Percentiles rank a stretch among this genome's conserved stretches.
Evolutionary conservation across 2,797 vertebrate genomes (phyloP).

Genomic region (Xiphophorus birchmanni): DNA sequence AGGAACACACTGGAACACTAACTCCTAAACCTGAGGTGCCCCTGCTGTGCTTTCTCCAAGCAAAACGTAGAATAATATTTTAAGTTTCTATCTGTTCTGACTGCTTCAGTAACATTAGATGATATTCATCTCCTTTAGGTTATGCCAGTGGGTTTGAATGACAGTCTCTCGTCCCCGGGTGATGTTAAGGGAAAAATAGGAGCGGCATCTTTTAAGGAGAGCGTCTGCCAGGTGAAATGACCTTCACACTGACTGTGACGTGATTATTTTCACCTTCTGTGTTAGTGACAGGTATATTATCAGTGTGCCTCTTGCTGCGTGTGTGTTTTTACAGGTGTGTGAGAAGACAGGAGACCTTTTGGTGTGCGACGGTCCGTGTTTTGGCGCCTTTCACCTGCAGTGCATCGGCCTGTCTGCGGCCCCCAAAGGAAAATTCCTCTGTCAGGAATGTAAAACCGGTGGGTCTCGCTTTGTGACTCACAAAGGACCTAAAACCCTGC

Average conservation of each 20-base stretch:
- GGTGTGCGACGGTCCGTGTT: conserved; percentile 96
- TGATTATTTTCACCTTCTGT: not conserved
- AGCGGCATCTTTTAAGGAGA: conserved; percentile 92
- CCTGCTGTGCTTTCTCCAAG: not conserved
- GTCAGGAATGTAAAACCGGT: conserved; percentile 94
- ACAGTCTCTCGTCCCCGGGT: conserved; percentile 63
- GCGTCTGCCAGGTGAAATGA: conserved; percentile 93
- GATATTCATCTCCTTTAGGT: conserved; percentile 47
- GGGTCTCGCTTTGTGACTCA: conserved; percentile 14
- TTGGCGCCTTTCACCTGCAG: conserved; percentile 94
- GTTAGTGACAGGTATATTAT: not conserved
- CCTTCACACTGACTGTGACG: not conserved
- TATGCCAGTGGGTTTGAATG: conserved; percentile 53
- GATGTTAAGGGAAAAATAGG: conserved; percentile 86
- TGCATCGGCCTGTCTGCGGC: conserved; percentile 91
- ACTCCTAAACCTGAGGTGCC: conserved; percentile 69
- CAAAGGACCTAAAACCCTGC: not conserved
- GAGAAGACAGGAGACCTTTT: conserved; percentile 94
- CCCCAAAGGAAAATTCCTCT: conserved; percentile 93
- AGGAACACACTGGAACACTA: conserved; percentile 57
- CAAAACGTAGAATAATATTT: not conserved
- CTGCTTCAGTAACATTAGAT: not conserved
- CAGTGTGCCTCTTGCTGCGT: not conserved
- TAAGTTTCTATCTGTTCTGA: not conserved
- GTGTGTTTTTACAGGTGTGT: conserved; percentile 84